phyloP scores from a whole-genome alignment of 1,140 invertebrate genomes.

The Yoshiicerus persimilis region DNA sequence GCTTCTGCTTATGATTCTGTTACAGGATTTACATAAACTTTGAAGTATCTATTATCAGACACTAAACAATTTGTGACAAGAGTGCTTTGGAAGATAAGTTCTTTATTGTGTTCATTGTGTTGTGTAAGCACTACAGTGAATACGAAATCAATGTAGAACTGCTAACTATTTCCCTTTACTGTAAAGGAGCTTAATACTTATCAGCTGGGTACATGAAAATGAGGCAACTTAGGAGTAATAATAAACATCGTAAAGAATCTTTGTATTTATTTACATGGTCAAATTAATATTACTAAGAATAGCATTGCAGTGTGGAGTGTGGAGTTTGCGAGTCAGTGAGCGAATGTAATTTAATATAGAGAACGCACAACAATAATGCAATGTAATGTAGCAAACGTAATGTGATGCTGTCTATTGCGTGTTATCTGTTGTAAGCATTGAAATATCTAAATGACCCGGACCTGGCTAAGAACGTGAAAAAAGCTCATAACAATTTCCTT shows the following conservation, averaged over 20 bases:
- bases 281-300: not conserved
- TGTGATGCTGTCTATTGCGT: not conserved
- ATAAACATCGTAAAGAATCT: not conserved
- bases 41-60: no score
- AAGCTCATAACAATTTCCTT: not conserved
- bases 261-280: not conserved
- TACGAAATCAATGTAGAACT: no score
- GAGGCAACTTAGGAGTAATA: not conserved
- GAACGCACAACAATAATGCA: constrained; percentile 3
- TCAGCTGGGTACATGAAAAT: no score
- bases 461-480: not conserved
- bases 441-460: not conserved
- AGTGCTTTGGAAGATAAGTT: no score
- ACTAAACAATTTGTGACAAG: no score
- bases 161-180: no score
- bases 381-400: not conserved
- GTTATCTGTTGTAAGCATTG: not conserved
- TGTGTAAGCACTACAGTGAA: no score
- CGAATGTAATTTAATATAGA: not conserved
- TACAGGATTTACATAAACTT: no score
- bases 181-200: no score
- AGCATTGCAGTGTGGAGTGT: not conserved
- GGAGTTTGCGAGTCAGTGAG: not conserved
- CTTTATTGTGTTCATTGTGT: no score
- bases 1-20: no score